Percentiles rank a stretch among this genome's conserved stretches.
Evolutionary conservation across 2,113 vertebrate species (phyloP).

Genomic region (Calcarius ornatus): DNA sequence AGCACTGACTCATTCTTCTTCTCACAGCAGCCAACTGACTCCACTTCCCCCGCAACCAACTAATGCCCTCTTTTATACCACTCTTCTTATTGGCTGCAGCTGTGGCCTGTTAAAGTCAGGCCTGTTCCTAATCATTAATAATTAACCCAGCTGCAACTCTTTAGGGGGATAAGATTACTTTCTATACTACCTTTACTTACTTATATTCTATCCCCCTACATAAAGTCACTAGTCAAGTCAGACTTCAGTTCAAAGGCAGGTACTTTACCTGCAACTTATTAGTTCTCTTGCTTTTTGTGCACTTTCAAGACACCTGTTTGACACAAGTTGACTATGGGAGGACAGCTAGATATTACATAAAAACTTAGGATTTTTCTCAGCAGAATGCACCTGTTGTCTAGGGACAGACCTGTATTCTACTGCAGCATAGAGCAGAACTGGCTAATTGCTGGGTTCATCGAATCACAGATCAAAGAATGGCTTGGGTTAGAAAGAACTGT

Average conservation of each 20-base stretch:
- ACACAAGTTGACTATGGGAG: neutral
- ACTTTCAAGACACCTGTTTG: neutral
- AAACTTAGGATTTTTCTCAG: neutral
- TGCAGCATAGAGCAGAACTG: neutral
- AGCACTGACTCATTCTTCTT: too few species aligned
- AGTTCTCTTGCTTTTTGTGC: neutral
- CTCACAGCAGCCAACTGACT: too few species aligned
- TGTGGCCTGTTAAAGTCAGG: too few species aligned
- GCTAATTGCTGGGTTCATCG: accelerated
- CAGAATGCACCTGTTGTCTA: neutral
- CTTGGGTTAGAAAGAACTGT: neutral
- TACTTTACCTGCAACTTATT: neutral
- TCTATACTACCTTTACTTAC: too few species aligned
- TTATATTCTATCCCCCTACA: too few species aligned
- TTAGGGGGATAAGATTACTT: too few species aligned
- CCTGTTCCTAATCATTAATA: too few species aligned
- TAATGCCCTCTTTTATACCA: too few species aligned
- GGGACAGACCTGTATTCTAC: neutral
- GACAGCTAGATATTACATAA: neutral
- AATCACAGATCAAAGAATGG: neutral
- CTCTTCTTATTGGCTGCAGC: too few species aligned
- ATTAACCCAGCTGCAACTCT: too few species aligned
- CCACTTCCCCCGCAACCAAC: too few species aligned
- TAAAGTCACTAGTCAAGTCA: neutral
- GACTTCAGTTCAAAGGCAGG: neutral